Conservation (phyloP, 1,140 invertebrate genomes). For the Lasaia peninsularis region DNA sequence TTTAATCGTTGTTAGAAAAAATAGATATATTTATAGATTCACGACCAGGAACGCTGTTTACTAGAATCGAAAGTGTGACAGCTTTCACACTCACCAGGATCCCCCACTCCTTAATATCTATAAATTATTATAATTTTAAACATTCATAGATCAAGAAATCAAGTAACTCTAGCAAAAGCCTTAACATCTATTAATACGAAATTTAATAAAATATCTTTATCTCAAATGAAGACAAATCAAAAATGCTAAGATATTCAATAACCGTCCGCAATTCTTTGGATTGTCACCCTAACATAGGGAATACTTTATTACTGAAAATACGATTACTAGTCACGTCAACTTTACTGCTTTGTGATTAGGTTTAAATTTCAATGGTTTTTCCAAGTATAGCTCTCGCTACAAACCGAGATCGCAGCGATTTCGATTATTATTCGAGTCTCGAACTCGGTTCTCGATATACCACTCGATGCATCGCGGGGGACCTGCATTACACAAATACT, state of each 20-base stretch:
- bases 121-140: no score
- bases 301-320: slow-evolving; percentile 32
- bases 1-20: no score
- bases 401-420: slow-evolving; percentile 64
- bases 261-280: slow-evolving; percentile 62
- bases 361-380: slow-evolving; percentile 30
- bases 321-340: background rate
- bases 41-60: no score
- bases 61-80: no score
- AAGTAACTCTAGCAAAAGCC: no score
- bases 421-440: slow-evolving; percentile 67
- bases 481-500: slow-evolving; percentile 46
- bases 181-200: slow-evolving; percentile 10
- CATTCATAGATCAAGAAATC: no score
- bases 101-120: no score
- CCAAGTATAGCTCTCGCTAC: slow-evolving; percentile 34
- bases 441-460: slow-evolving; percentile 65
- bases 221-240: slow-evolving; percentile 56
- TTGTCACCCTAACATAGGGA: slow-evolving; percentile 61
- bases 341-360: slow-evolving; percentile 29
- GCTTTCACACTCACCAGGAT: no score
- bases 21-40: no score
- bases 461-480: slow-evolving; percentile 62
- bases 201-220: slow-evolving; percentile 22
- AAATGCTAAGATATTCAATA: slow-evolving; percentile 72